Evolutionary conservation across 2,797 vertebrate genomes (phyloP).

Genomic region (Luscinia luscinia): DNA sequence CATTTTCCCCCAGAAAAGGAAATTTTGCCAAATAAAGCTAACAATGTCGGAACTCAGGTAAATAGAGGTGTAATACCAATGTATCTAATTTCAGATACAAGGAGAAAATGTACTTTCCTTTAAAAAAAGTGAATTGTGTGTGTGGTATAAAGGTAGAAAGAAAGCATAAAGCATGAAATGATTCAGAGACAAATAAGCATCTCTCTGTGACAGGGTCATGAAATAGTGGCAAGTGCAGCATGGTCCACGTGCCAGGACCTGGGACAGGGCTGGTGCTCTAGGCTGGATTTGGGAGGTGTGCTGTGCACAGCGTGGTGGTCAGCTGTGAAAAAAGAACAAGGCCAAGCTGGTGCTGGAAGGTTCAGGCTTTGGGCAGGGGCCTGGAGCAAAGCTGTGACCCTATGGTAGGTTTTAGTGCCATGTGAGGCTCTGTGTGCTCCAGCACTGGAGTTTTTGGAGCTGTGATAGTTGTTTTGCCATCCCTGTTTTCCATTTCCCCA

Average conservation of each 20-base stretch:
- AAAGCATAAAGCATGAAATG: background rate
- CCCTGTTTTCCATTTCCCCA: background rate
- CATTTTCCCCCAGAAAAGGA: background rate
- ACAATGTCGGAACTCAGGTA: background rate
- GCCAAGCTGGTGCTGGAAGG: background rate
- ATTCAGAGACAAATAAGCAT: background rate
- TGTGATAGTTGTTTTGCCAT: background rate
- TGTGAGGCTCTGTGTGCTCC: background rate
- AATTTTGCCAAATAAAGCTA: background rate
- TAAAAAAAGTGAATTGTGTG: background rate
- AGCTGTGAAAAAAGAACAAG: background rate
- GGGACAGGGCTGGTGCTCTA: background rate
- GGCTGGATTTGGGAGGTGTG: background rate
- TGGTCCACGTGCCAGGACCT: background rate
- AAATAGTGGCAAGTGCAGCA: background rate
- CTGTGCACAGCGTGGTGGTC: background rate
- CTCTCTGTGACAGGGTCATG: background rate
- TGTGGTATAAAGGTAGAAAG: background rate
- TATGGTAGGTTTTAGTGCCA: fast-evolving
- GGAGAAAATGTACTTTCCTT: background rate
- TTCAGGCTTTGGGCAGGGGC: background rate
- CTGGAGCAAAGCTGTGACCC: background rate
- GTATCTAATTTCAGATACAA: background rate
- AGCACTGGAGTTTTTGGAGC: background rate
- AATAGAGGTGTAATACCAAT: background rate